These are phyloP conservation scores for Diabrotica balteata DNA, from an alignment of 2,888 invertebrate genomes.

Conservation along the genomic window DNA sequence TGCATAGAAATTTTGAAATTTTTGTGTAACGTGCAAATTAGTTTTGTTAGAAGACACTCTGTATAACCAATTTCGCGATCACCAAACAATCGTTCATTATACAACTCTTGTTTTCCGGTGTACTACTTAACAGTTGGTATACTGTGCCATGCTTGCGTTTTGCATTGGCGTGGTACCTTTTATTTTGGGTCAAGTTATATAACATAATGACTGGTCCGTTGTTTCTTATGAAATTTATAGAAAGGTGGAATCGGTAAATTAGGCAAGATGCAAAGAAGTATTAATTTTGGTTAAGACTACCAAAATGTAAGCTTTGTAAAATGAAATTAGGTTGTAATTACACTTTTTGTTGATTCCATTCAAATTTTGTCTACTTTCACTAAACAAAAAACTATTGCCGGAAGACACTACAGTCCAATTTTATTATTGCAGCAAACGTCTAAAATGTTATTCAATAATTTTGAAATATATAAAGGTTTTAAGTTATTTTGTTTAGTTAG, in stretches of 20 bases:
- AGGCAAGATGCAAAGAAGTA: background rate
- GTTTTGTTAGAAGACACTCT: background rate
- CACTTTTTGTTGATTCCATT: too few relatives aligned
- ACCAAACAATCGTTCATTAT: background rate
- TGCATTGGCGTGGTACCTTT: background rate
- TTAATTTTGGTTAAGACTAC: too few relatives aligned
- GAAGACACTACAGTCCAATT: background rate
- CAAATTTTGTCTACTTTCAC: too few relatives aligned
- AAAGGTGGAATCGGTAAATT: slow-evolving; percentile 1
- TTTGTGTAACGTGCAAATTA: background rate
- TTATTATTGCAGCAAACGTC: too few relatives aligned
- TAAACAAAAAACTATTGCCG: too few relatives aligned
- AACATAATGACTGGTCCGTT: background rate
- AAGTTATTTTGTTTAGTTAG: too few relatives aligned
- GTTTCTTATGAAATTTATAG: slow-evolving; percentile 4
- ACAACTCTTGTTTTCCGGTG: background rate
- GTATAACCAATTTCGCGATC: background rate
- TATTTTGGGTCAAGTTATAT: background rate
- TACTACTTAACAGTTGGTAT: slow-evolving; percentile 1
- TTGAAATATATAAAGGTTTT: too few relatives aligned
- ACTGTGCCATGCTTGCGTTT: background rate
- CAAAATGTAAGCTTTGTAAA: background rate
- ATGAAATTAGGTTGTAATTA: background rate
- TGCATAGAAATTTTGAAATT: too few relatives aligned
- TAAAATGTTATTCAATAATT: too few relatives aligned